A percentile compares a stretch with the other conserved stretches of the same genome.
phyloP scores from a whole-genome alignment of 2,113 vertebrate genomes.

The Oryzias curvinotus region DNA sequence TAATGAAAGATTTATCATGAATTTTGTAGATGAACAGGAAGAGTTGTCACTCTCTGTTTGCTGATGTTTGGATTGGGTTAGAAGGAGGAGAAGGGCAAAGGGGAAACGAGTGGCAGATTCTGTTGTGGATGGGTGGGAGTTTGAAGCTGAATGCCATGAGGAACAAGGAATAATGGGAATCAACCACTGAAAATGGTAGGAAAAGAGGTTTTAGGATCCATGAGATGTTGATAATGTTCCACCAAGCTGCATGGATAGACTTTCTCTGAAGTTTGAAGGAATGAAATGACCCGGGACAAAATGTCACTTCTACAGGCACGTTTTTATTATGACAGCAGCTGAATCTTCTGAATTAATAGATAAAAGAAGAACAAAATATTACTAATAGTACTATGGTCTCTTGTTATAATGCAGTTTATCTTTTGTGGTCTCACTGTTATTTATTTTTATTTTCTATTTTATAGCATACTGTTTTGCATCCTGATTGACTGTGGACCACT shows the following conservation, averaged over 20 bases:
- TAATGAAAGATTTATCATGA: conserved; percentile 80
- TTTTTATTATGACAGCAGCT: too few relatives aligned
- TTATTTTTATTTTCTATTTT: too few relatives aligned
- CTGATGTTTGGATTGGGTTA: conserved; percentile 57
- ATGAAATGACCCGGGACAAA: too few relatives aligned
- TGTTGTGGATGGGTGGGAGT: conserved; percentile 25
- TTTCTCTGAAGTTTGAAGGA: conserved; percentile 36
- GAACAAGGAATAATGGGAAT: conserved; percentile 25
- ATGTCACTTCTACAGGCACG: too few relatives aligned
- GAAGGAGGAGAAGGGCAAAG: conserved; percentile 50
- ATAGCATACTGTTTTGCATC: too few relatives aligned
- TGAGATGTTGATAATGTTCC: conserved; percentile 57
- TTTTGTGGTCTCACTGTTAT: too few relatives aligned
- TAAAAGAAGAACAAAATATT: too few relatives aligned
- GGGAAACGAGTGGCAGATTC: conserved; percentile 34
- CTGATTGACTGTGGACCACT: too few relatives aligned
- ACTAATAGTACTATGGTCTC: too few relatives aligned
- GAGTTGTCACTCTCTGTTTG: conserved; percentile 77
- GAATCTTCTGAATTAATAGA: too few relatives aligned
- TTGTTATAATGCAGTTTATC: too few relatives aligned
- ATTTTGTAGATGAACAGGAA: conserved; percentile 78
- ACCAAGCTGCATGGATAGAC: conserved; percentile 31
- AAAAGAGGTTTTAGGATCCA: conserved; percentile 56
- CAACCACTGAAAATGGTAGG: conserved; percentile 40
- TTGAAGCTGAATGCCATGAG: conserved; percentile 53